Conservation (phyloP, 2,797 vertebrate species). For the Tenualosa thibaudeaui region DNA sequence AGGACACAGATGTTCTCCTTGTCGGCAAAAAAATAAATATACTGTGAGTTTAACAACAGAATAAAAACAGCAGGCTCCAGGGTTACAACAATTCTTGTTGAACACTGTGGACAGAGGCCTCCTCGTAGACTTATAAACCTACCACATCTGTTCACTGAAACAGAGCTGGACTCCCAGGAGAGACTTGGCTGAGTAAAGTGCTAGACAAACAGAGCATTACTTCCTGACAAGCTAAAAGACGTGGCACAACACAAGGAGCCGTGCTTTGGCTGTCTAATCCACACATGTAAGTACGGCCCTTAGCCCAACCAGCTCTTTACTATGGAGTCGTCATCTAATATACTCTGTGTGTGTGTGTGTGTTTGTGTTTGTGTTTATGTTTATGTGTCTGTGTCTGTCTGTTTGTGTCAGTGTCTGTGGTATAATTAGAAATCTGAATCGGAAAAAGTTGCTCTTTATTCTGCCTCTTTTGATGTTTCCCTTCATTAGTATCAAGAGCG, state of each 20-base stretch:
- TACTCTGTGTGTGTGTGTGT: background rate
- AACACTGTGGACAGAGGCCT: conserved; percentile 33
- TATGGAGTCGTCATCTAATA: background rate
- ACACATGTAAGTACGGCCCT: background rate
- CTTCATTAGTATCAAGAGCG: background rate
- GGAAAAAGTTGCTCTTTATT: background rate
- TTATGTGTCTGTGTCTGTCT: background rate
- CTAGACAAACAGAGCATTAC: conserved; percentile 32
- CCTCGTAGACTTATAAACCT: conserved; percentile 23
- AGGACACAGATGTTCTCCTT: background rate
- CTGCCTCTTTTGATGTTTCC: conserved; percentile 5
- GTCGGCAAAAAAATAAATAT: background rate
- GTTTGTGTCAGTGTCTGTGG: background rate
- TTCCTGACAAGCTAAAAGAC: conserved; percentile 33
- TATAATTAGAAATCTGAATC: conserved; percentile 4
- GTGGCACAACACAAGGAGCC: background rate
- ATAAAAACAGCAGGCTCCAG: background rate
- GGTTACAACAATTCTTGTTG: background rate
- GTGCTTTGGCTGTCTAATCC: background rate
- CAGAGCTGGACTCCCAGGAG: conserved; percentile 6
- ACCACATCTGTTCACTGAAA: conserved; percentile 32
- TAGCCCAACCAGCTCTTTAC: too few relatives aligned
- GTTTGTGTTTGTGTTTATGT: background rate
- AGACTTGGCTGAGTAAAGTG: conserved; percentile 23
- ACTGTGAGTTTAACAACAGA: background rate